phyloP scores from a whole-genome alignment of 2,797 vertebrate species.

The Ctenopoma multispine region DNA sequence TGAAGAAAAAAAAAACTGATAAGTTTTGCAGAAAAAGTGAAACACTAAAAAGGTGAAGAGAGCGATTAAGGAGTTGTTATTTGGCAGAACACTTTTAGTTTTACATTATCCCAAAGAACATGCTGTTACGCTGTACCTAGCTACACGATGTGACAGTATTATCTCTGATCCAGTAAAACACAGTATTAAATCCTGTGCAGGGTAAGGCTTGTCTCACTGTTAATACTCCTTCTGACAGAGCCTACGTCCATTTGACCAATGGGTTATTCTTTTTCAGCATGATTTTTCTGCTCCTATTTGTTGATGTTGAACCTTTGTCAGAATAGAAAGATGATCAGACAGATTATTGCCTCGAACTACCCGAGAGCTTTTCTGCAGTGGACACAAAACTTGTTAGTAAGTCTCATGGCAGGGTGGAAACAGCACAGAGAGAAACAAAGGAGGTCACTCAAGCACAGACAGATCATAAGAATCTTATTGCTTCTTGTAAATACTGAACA shows the following conservation, averaged over 20 bases:
- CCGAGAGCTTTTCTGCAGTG: constrained; percentile 28
- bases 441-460: background rate
- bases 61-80: constrained; percentile 24
- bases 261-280: constrained; percentile 24
- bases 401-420: constrained; percentile 25
- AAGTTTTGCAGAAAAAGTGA: constrained; percentile 30
- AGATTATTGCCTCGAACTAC: constrained; percentile 38
- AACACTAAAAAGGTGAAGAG: constrained; percentile 43
- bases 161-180: constrained; percentile 35
- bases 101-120: constrained; percentile 35
- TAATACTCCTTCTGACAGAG: constrained; percentile 3
- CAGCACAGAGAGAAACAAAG: background rate
- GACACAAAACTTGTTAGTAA: constrained; percentile 33
- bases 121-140: constrained; percentile 31
- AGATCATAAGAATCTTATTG: constrained; percentile 2
- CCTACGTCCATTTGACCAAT: background rate
- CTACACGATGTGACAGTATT: constrained; percentile 34
- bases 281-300: constrained; percentile 34
- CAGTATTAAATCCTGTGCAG: constrained; percentile 28
- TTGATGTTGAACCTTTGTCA: constrained; percentile 36
- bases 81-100: constrained; percentile 35
- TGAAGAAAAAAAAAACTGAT: constrained; percentile 31
- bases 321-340: constrained; percentile 41
- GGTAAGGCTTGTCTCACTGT: constrained; percentile 27
- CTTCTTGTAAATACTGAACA: constrained; percentile 7